Evolutionary conservation across 2,113 vertebrate species (phyloP), one percentile per base, ranked within the genome.

Genomic region (Oplegnathus fasciatus): DNA sequence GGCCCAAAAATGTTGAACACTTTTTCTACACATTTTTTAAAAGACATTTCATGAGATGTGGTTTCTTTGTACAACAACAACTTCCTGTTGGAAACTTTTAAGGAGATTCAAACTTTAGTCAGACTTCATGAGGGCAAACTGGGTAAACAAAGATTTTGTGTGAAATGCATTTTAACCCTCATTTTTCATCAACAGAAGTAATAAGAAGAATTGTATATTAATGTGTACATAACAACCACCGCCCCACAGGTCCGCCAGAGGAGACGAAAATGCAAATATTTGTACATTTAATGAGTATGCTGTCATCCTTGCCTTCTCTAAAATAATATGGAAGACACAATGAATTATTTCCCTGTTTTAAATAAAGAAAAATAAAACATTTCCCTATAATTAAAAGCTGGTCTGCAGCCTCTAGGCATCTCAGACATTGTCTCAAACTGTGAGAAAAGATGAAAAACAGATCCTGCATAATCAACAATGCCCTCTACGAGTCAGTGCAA

Each of bases 341-440:
- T 90, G 69, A 91, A 89, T 89, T 78, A 88, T 90, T 89, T 84
- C 26, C 60, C 70, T 68, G 77, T 85, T 91, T 82, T 57, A 88
- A 90, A 91, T 81, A 85, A 90, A 85, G 75, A 84, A 89, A 92
- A 87, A 80, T 75, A 89, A 92, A 92, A 90, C 80, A 83, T 87
- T 82, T 88, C 80, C 75, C 82, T 50, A 66, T 95, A 96, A 95
- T 96, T 95, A 95, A 95, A 95, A 94, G 93, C 86, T 81, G 88
- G 84, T 85, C 91, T 85, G 88, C 86, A 88, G 89, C 92, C 91
- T 69, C 71, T 55, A 84, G 93, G 93, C 65, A 5, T 87, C 84
- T 82, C 86, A 80, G 86, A 92, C 90, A 80, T 82, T 64, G 80
- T 75, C 86, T 91, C 82, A 86, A 86, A 91, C 87, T 73, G 90